phyloP scores from a whole-genome alignment of 1,140 invertebrate genomes.

The Hetaerina americana region DNA sequence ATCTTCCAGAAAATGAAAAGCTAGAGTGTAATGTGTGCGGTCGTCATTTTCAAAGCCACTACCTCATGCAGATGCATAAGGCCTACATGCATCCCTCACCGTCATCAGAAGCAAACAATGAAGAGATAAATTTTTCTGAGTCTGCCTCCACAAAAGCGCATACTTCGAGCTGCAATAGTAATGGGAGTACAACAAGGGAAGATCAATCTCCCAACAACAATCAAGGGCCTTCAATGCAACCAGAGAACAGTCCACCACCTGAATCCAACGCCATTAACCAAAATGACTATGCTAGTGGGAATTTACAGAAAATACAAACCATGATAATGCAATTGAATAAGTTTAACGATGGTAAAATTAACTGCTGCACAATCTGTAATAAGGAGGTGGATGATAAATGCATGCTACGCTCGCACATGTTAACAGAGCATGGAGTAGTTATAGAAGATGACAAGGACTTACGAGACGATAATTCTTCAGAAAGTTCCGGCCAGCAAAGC shows the following conservation, averaged over 20 bases:
- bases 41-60: conserved; percentile 39
- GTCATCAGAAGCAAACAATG: conserved; percentile 25
- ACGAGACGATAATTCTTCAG: conserved; percentile 15
- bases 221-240: conserved; percentile 16
- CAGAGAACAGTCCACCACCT: conserved; percentile 16
- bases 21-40: conserved; percentile 39
- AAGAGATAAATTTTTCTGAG: not conserved
- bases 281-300: conserved; percentile 52
- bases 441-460: conserved; percentile 27
- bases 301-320: conserved; percentile 74
- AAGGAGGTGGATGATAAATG: conserved; percentile 42
- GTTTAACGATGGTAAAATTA: conserved; percentile 41
- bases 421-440: conserved; percentile 41
- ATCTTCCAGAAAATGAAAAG: conserved; percentile 26
- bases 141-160: not conserved
- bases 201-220: conserved; percentile 26
- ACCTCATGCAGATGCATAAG: conserved; percentile 37
- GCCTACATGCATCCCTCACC: conserved; percentile 26
- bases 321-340: conserved; percentile 84
- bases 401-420: conserved; percentile 41
- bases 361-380: conserved; percentile 38
- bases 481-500: not conserved
- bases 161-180: not conserved
- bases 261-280: conserved; percentile 23
- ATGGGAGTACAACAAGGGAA: conserved; percentile 26